Conservation (phyloP, 1,140 invertebrate genomes). For the Ceratina japonica region DNA sequence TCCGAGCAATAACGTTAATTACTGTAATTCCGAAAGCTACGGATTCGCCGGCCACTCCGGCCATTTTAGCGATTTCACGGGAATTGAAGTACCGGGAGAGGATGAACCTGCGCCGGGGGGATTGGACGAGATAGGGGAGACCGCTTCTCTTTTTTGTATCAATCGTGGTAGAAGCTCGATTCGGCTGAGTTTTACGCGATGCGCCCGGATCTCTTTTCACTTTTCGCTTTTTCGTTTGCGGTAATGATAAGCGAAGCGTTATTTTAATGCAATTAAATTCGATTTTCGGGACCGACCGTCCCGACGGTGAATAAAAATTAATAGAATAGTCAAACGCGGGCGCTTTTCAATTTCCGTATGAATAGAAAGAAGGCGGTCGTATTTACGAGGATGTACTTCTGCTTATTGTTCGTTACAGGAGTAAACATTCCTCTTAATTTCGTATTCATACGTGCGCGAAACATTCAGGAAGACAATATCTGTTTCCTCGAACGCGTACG, state of each 20-base stretch:
- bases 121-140: too few relatives aligned
- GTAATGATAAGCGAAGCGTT: too few relatives aligned
- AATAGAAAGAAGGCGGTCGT: too few relatives aligned
- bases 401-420: neutral
- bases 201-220: neutral
- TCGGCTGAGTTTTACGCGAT: neutral
- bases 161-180: neutral
- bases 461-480: slow-evolving; percentile 17
- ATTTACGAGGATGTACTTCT: neutral
- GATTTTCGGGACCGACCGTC: too few relatives aligned
- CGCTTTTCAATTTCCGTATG: slow-evolving; percentile 7
- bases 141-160: neutral
- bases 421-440: neutral
- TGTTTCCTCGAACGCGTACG: neutral
- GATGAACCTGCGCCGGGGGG: neutral
- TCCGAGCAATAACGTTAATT: slow-evolving; percentile 75
- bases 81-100: slow-evolving; percentile 7
- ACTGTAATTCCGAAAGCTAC: slow-evolving; percentile 73
- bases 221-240: neutral
- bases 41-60: slow-evolving; percentile 41
- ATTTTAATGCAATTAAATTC: too few relatives aligned
- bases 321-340: too few relatives aligned
- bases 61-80: slow-evolving; percentile 35
- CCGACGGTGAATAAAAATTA: too few relatives aligned
- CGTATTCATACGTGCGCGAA: neutral